Percentiles rank a stretch among this genome's conserved stretches.
Conservation (phyloP, 2,113 vertebrate genomes). For the Semicossyphus pulcher region DNA sequence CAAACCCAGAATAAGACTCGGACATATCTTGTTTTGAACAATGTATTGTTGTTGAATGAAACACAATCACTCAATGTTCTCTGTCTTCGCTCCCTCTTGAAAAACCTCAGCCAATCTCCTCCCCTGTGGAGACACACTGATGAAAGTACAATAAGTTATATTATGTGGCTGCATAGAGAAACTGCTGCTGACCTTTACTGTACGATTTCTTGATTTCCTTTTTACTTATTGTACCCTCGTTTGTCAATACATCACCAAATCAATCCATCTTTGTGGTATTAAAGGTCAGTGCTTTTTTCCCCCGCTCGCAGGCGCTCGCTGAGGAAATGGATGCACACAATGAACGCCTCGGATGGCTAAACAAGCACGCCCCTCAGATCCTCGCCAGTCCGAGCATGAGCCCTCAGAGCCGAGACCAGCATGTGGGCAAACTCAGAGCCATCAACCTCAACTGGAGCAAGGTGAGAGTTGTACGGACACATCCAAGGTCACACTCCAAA, state of each 20-base stretch:
- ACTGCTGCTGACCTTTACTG: background rate
- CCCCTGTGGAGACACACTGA: background rate
- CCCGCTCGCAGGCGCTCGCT: slow-evolving; percentile 81
- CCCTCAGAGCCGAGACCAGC: slow-evolving; percentile 85
- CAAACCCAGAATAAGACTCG: slow-evolving; percentile 13
- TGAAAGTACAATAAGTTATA: background rate
- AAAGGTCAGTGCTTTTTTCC: background rate
- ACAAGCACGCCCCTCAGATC: slow-evolving; percentile 87
- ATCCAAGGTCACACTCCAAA: too few relatives aligned
- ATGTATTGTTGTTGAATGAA: background rate
- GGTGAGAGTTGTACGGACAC: slow-evolving; percentile 67
- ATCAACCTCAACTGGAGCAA: slow-evolving; percentile 91
- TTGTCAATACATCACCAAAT: background rate
- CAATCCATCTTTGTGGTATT: background rate
- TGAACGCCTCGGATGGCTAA: slow-evolving; percentile 90
- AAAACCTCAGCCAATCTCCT: background rate
- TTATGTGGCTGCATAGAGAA: background rate
- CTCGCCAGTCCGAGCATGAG: slow-evolving; percentile 85
- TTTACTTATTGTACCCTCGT: background rate
- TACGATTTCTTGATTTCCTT: background rate
- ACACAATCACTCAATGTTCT: background rate
- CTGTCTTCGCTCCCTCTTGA: background rate
- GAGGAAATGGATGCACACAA: slow-evolving; percentile 88
- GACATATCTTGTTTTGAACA: slow-evolving; percentile 16
- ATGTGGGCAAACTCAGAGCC: slow-evolving; percentile 84